Evolutionary conservation across 2,888 invertebrate species (phyloP).

Genomic region (Entomobrya multifasciata): DNA sequence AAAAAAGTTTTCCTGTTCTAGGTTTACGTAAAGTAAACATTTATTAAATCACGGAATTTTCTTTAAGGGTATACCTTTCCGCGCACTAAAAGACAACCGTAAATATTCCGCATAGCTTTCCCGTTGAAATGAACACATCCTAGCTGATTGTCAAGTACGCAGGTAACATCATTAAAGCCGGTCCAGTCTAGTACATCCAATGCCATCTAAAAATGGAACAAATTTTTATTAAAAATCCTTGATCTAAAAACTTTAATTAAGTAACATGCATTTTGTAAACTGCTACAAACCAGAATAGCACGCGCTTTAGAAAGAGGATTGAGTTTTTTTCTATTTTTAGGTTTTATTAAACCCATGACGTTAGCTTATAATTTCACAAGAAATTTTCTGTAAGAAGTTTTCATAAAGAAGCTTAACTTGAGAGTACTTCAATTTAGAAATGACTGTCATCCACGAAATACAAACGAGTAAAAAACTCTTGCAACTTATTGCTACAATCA

Average conservation of each 20-base stretch:
- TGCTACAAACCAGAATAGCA: constrained; percentile 33
- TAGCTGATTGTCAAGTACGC: constrained; percentile 78
- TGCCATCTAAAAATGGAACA: constrained; percentile 85
- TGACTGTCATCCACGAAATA: no score
- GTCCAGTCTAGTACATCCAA: constrained; percentile 95
- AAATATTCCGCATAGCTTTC: constrained; percentile 75
- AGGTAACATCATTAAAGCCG: constrained; percentile 82
- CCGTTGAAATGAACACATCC: constrained; percentile 77
- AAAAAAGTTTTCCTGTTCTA: background rate
- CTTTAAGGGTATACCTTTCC: constrained; percentile 79
- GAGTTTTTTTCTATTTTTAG: background rate
- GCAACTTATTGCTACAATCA: background rate
- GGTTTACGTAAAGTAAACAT: no score
- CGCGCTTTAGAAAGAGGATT: constrained; percentile 49
- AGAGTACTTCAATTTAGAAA: no score
- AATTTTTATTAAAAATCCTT: no score
- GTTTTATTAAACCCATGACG: constrained; percentile 48
- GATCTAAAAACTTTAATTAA: no score
- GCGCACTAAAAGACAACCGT: constrained; percentile 78
- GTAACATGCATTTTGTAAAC: no score
- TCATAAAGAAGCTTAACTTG: no score
- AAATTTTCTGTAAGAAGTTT: background rate
- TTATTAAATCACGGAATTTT: no score
- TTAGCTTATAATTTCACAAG: constrained; percentile 4
- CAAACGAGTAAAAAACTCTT: no score